phyloP scores from a whole-genome alignment of 1,140 invertebrate genomes.

The Scaptomyza pallida region DNA sequence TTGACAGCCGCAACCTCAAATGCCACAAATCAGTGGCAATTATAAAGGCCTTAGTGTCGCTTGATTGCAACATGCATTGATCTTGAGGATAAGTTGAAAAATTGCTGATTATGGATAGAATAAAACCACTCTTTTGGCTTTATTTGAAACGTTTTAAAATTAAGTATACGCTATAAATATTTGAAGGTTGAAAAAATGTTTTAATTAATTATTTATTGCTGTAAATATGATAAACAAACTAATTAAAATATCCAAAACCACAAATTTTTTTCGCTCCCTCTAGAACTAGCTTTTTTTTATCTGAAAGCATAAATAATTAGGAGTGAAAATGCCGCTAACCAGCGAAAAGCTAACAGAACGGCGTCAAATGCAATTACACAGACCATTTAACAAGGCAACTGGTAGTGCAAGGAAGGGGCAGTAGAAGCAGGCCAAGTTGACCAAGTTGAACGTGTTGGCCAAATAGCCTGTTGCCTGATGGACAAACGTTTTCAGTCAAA shows the following conservation, averaged over 20 bases:
- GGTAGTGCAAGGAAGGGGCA: background rate
- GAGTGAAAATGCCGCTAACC: background rate
- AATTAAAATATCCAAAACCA: too few relatives aligned
- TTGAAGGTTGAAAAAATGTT: too few relatives aligned
- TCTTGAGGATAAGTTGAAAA: background rate
- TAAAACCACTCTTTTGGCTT: too few relatives aligned
- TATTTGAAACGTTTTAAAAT: too few relatives aligned
- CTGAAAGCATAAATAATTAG: background rate
- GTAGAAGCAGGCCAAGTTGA: background rate
- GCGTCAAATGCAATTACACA: conserved; percentile 49
- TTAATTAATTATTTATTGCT: too few relatives aligned
- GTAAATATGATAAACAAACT: too few relatives aligned
- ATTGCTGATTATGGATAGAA: too few relatives aligned
- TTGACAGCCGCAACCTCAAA: background rate
- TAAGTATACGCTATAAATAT: too few relatives aligned
- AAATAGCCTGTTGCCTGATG: conserved; percentile 3
- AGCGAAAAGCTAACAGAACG: background rate
- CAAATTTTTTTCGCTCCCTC: background rate
- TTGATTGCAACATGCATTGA: background rate
- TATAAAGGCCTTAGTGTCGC: background rate
- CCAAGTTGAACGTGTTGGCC: conserved; percentile 1
- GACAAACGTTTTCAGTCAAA: conserved; percentile 4
- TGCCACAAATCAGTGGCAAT: conserved; percentile 1
- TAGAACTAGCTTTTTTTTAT: background rate
- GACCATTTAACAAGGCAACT: conserved; percentile 56